Base-by-base conservation (phyloP, 2,113 vertebrate genomes). In the Hydrochoerus hydrochaeris region DNA sequence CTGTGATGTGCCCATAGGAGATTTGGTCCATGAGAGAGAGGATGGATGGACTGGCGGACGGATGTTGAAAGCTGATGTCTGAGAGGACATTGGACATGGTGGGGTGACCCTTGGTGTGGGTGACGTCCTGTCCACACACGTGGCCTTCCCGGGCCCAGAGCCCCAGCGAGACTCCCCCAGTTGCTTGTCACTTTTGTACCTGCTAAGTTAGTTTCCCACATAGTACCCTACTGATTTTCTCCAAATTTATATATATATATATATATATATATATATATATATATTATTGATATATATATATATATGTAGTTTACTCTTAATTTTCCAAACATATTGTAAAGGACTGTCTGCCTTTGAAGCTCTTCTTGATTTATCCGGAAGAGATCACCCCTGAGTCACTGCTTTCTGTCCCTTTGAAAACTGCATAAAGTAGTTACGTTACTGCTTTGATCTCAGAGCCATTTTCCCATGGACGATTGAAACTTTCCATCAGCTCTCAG, bases 391-490 rank as follows among this genome's bases (percentile, higher is more conserved):
- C 12, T 88, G 58, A 97, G 22, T 67, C 69, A 86, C 84, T 93
- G 81, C 82, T 95, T 95, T 83, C 44, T 96, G 71, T 28, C 86
- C 35, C 54, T 95, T 93, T 95, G 82, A 97, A 96, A 91, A 75
- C 57, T 85, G 82, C 83, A 78, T 94, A 83, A 92, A 92, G 67
- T 9, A 67, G 16, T 88, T 67, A 63, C 83, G 41, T 92, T 93
- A 81, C 63, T 95, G 75, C 95, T 96, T 97, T 96, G 44, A 94
- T 96, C 81, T 94, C 80, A 83, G 62, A 94, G 80, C 22, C 85
- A 57, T 78, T 69, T 91, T 88, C 57, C 52, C 85, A 67, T 49
- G 14, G 14, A 46, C 96, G 80, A 87, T 28, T 32, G 7, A 95
- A 94, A 46, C 95, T 69, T 96, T 94, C 60, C 38, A 75, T 95